Base-by-base conservation (phyloP, 1,140 invertebrate genomes). In the Achroia grisella region DNA sequence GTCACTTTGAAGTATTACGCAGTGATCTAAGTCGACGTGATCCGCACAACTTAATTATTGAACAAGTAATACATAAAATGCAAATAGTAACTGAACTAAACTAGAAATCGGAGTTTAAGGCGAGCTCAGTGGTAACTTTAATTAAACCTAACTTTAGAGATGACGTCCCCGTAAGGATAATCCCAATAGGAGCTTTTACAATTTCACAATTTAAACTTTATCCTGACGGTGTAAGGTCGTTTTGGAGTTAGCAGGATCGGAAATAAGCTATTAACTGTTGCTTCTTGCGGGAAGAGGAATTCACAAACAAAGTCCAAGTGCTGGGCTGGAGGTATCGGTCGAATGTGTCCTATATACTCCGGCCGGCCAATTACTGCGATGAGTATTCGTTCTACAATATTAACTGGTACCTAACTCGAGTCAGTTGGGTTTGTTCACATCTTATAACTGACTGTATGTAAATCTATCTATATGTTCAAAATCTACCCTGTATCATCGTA, bases 131-230 rank as follows among this genome's bases (percentile, higher is more conserved):
- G 55, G 52, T 60, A 72, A 77, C 69, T 73, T 73, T 74, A 77
- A 77, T 77, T 77, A 77, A 74, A 72, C 66, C 64, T 59, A 77
- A 76, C 68, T 76, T 73, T 59, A 60, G 58, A 67, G 69, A 72
- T 77, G 73, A 74, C 67, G 64, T 64, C 66, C 63, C 53, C 55
- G 57, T 65, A 57, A 50, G 71, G 71, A 74, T 74, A 71, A 71
- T 64, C 61, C 53, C 42, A 30, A 34, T 47, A 56, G 59, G 35
- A 29, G 35, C 8, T 1, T 6, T 4, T 12, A 14, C 28, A 27
- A 1, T 36, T 28, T 30, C 17, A 8, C 12, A 56, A 53, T 52
- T 32, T 52, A 29, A 45, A 40, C 54, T 52, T 55, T 58, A 50
- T 2, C 29, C 2, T 23, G 12, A 60, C 31, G 50, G 55, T 39